Percentiles rank a stretch among this genome's conserved stretches.
phyloP scores from a whole-genome alignment of 2,888 invertebrate genomes.

The Actias luna region DNA sequence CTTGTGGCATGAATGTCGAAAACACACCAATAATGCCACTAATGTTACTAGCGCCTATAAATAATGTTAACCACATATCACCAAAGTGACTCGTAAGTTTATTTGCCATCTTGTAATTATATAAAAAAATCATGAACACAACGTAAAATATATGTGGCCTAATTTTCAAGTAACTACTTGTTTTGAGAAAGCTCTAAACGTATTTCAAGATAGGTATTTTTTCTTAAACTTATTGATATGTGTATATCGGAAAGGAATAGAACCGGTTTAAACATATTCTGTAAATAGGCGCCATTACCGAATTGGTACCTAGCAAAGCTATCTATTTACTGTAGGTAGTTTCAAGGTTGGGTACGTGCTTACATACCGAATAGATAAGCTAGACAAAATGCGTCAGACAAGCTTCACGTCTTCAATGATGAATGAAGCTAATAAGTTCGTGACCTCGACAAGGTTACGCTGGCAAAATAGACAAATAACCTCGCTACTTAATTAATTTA shows the following conservation, averaged over 20 bases:
- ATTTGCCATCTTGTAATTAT: too few relatives aligned
- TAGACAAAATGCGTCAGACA: slow-evolving; percentile 37
- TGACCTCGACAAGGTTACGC: slow-evolving; percentile 33
- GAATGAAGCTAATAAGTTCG: slow-evolving; percentile 33
- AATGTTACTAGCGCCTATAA: too few relatives aligned
- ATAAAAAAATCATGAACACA: too few relatives aligned
- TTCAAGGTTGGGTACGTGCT: slow-evolving; percentile 26
- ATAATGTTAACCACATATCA: too few relatives aligned
- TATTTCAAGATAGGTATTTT: not conserved
- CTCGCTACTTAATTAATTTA: slow-evolving; percentile 24
- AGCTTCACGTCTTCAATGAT: slow-evolving; percentile 35
- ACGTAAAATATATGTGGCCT: too few relatives aligned
- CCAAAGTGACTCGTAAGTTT: too few relatives aligned
- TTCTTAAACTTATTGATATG: not conserved
- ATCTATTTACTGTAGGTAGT: slow-evolving; percentile 18
- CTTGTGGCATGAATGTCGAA: too few relatives aligned
- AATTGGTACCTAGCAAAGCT: slow-evolving; percentile 8
- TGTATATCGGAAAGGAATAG: not conserved
- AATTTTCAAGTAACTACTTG: too few relatives aligned
- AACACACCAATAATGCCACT: too few relatives aligned
- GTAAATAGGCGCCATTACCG: slow-evolving; percentile 17
- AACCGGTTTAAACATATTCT: slow-evolving; percentile 2
- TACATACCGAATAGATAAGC: slow-evolving; percentile 38
- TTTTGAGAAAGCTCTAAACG: not conserved
- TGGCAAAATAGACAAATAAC: slow-evolving; percentile 28